Conservation (phyloP, 2,797 vertebrate species). For the Antrozous pallidus region DNA sequence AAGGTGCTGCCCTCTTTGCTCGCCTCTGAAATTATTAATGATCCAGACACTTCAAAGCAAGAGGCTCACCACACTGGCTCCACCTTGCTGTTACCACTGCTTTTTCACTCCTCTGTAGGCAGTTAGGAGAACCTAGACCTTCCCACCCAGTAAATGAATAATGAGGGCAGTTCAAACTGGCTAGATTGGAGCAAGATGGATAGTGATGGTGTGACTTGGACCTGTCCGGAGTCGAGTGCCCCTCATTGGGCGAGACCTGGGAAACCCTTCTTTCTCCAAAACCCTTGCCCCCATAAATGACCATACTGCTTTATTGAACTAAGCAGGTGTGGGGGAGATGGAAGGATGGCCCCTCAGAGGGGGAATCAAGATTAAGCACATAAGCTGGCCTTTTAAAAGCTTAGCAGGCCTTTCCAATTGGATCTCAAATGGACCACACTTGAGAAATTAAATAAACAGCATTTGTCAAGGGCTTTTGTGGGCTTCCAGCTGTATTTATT, state of each 20-base stretch:
- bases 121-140: neutral
- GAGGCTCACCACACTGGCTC: slow-evolving; percentile 50
- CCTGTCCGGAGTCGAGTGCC: neutral
- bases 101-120: neutral
- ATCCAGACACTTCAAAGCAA: slow-evolving; percentile 66
- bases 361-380: slow-evolving; percentile 67
- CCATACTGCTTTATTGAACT: neutral
- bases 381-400: slow-evolving; percentile 63
- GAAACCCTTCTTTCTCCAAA: neutral
- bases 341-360: slow-evolving; percentile 40
- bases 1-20: slow-evolving; percentile 64
- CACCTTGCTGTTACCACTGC: neutral
- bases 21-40: slow-evolving; percentile 74
- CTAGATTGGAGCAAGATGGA: neutral
- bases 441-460: slow-evolving; percentile 86
- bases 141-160: slow-evolving; percentile 34
- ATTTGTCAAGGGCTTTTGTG: slow-evolving; percentile 85
- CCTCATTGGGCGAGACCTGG: neutral
- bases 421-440: slow-evolving; percentile 83
- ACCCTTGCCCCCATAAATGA: neutral
- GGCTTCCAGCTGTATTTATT: slow-evolving; percentile 86
- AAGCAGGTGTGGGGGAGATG: slow-evolving; percentile 41
- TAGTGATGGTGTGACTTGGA: neutral
- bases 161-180: neutral
- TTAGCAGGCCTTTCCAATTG: slow-evolving; percentile 57